phyloP scores from a whole-genome alignment of 92 coral and sea anemone species.

The Epizoanthus stellaris region DNA sequence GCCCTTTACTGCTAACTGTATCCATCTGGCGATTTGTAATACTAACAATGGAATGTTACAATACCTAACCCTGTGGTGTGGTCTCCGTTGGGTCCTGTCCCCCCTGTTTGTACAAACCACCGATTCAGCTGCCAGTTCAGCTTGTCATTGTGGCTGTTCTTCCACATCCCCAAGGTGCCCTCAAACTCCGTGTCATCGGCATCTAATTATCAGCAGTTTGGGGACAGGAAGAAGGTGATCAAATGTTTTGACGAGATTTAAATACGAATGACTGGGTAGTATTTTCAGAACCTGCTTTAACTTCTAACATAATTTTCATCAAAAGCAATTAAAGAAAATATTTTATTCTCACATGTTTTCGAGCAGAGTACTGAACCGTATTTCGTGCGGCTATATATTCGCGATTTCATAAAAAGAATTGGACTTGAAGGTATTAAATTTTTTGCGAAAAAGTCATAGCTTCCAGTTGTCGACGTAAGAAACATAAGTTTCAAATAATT shows the following conservation, averaged over 20 bases:
- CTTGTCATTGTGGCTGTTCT: conserved; percentile 18
- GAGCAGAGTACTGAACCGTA: too few relatives aligned
- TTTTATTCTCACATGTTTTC: too few relatives aligned
- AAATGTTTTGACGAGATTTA: background rate
- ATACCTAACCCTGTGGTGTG: conserved; percentile 44
- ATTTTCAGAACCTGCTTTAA: too few relatives aligned
- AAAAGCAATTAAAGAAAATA: too few relatives aligned
- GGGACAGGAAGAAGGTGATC: background rate
- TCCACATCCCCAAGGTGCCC: conserved; percentile 53
- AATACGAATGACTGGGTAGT: background rate
- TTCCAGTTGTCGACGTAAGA: too few relatives aligned
- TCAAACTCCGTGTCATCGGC: conserved; percentile 55
- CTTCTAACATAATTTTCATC: too few relatives aligned
- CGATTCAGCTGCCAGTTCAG: conserved; percentile 39
- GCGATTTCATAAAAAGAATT: too few relatives aligned
- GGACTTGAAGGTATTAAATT: too few relatives aligned
- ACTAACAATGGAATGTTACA: background rate
- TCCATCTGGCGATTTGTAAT: background rate
- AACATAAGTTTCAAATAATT: too few relatives aligned
- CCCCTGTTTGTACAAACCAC: conserved; percentile 39
- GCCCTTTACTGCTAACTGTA: background rate
- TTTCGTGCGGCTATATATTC: too few relatives aligned
- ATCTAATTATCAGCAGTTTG: background rate
- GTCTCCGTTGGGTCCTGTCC: conserved; percentile 61
- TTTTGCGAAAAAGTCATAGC: too few relatives aligned